Base-by-base conservation (phyloP, 2,888 invertebrate genomes). In the Sphaerophoria rueppellii region DNA sequence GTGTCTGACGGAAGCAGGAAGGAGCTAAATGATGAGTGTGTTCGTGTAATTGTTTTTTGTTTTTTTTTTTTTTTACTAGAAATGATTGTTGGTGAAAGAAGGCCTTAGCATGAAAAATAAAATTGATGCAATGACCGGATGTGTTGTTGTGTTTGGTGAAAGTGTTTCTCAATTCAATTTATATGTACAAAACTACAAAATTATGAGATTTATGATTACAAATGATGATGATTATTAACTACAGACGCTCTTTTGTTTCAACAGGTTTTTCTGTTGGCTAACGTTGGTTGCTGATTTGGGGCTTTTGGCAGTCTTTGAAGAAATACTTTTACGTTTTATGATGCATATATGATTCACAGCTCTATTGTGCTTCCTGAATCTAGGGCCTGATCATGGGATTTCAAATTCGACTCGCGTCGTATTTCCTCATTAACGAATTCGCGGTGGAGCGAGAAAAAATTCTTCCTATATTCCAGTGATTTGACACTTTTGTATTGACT, bases 1-100 rank as follows among this genome's bases (percentile, higher is more conserved):
- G 87, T 87, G 87, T 88, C 87, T 78, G 61, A 61, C 35, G 24
- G 43, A n/a, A 60, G 40, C 24, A 24, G 60, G 6, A 16, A 6
- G 7, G 14, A 14, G 3, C 12, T 40, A 40, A 9, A 6, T 74
- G 50, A 48, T 67, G 63, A 50, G 0, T 72, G n/a, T 50, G 67
- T 50, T n/a, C 72, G 67, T 76, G 55, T 87, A 75, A 82, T 87
- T 6, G 4, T n/a, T 5, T 14, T 85, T 87, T 6, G 4, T n/a
- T 5, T 14, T 6, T 9, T 70, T 55, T 46, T 54, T 4, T 55
- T 67, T 14, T 11, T 46, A 37, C 6, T 50, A 60, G n/a, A 9
- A 63, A 50, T 80, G 57, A 40, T 24, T 70, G 43, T 54, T 37
- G 43, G 34, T 37, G 63, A 55, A 43, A 55, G 65, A 52, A 40